Percentiles rank a stretch among this genome's conserved stretches.
phyloP scores from a whole-genome alignment of 2,797 vertebrate genomes.

The Florisuga fusca region DNA sequence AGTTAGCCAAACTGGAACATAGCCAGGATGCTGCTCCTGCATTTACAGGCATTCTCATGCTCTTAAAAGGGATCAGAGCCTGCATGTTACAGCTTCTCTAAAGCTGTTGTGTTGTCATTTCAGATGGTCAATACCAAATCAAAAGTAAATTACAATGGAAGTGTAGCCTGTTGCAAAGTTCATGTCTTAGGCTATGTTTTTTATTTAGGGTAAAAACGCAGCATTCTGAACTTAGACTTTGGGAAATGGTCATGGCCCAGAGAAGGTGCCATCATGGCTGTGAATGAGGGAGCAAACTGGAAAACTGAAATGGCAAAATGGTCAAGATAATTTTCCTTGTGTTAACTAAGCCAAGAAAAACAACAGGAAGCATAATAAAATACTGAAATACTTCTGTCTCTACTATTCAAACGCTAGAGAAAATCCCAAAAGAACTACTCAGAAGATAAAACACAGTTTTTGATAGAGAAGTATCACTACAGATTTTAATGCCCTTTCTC shows the following conservation, averaged over 20 bases:
- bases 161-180: neutral
- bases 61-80: neutral
- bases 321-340: neutral
- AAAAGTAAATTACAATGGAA: neutral
- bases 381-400: neutral
- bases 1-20: conserved; percentile 11
- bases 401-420: neutral
- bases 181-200: neutral
- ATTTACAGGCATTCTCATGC: neutral
- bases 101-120: neutral
- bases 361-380: neutral
- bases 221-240: neutral
- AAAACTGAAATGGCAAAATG: neutral
- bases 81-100: neutral
- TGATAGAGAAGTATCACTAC: neutral
- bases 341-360: neutral
- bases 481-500: neutral
- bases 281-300: neutral
- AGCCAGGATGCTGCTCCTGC: neutral
- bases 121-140: neutral
- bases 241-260: neutral
- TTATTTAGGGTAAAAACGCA: neutral
- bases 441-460: neutral
- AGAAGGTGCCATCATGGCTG: neutral
- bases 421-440: neutral